A percentile compares a stretch with the other conserved stretches of the same genome.
phyloP scores from a whole-genome alignment of 2,888 invertebrate genomes.

The Arrhopalites spinosus region DNA sequence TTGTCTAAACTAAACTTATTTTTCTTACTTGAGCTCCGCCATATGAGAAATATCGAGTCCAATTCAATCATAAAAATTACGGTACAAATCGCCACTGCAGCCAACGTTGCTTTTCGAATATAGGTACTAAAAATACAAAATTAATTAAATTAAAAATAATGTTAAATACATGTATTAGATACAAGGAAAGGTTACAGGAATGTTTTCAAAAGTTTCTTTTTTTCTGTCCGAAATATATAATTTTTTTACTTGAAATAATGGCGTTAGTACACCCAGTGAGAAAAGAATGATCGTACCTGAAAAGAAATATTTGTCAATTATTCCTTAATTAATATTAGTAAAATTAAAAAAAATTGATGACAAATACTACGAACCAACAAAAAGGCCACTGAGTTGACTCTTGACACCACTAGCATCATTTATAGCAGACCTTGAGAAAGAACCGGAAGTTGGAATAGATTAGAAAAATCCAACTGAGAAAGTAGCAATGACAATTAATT shows the following conservation, averaged over 20 bases:
- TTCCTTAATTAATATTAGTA: no score
- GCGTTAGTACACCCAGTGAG: conserved; percentile 81
- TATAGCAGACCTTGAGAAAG: conserved; percentile 87
- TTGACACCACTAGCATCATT: conserved; percentile 85
- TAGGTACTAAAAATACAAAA: conserved; percentile 61
- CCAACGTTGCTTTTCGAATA: conserved; percentile 81
- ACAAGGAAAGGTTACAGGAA: no score
- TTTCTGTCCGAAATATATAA: no score
- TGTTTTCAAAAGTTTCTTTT: no score
- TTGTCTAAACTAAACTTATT: not conserved
- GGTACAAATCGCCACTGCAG: conserved; percentile 86
- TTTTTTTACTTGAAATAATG: conserved; percentile 71
- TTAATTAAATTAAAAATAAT: no score
- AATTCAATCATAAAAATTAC: conserved; percentile 80
- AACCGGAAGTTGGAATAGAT: conserved; percentile 86
- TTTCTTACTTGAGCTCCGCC: conserved; percentile 77
- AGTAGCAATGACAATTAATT: no score
- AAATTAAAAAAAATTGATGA: no score
- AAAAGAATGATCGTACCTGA: conserved; percentile 78
- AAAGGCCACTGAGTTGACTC: conserved; percentile 80
- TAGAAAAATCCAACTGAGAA: conserved; percentile 82
- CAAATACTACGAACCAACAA: conserved; percentile 73
- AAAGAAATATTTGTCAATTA: not conserved
- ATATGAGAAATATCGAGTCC: conserved; percentile 69
- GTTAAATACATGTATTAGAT: no score